phyloP scores from a whole-genome alignment of 2,888 invertebrate genomes.

The Oscheius sp. region DNA sequence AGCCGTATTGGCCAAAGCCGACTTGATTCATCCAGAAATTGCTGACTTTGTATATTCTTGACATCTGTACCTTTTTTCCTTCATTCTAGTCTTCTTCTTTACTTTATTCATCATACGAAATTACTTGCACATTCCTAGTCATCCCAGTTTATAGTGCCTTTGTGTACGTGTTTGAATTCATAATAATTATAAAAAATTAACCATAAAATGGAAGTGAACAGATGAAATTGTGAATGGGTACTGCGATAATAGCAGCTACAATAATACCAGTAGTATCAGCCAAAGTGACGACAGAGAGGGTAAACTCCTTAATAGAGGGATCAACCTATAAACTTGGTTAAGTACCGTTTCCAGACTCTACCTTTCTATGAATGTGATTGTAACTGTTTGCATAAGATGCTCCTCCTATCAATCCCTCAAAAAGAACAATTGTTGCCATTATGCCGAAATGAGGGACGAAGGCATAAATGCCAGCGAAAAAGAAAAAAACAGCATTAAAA shows the following conservation, averaged over 20 bases:
- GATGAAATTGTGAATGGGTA: conserved; percentile 25
- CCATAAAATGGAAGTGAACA: conserved; percentile 4
- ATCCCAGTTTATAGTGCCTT: conserved; percentile 9
- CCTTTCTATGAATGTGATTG: conserved; percentile 29
- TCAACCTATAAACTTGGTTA: not conserved
- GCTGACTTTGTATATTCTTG: conserved; percentile 48
- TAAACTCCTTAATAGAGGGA: conserved; percentile 23
- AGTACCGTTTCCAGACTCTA: not conserved
- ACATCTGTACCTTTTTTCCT: not conserved
- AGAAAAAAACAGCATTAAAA: conserved; percentile 20
- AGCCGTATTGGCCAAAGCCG: conserved; percentile 63
- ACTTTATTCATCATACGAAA: not conserved
- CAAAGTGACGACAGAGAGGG: conserved; percentile 18
- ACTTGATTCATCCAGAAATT: conserved; percentile 57
- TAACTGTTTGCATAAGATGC: conserved; percentile 23
- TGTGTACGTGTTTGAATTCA: conserved; percentile 1
- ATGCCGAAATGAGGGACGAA: conserved; percentile 26
- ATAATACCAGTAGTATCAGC: conserved; percentile 26
- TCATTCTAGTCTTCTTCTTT: not conserved
- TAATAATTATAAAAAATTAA: not conserved
- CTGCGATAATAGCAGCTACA: conserved; percentile 16
- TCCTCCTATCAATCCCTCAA: conserved; percentile 29
- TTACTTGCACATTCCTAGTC: conserved; percentile 26
- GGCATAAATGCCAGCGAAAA: conserved; percentile 9
- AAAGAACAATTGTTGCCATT: conserved; percentile 23